Conservation (phyloP, 2,113 vertebrate species). For the Rallus limicola region DNA sequence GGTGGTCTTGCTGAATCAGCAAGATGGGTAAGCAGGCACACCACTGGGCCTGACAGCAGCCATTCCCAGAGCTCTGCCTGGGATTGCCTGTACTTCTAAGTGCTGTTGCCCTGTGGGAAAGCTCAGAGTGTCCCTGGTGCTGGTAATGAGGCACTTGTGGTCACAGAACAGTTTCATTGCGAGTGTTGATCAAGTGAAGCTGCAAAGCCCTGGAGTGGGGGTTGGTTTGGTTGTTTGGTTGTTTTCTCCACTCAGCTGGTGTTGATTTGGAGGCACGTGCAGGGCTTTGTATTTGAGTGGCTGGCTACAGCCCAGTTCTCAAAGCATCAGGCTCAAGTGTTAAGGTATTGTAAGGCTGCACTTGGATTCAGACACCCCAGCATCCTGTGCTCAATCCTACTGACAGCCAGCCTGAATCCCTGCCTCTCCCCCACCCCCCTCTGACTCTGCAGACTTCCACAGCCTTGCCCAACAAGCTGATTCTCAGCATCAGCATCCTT, state of each 20-base stretch:
- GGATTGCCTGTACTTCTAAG: neutral
- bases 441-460: neutral
- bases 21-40: neutral
- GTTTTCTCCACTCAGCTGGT: neutral
- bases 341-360: neutral
- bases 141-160: neutral
- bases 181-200: neutral
- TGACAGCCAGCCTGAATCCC: neutral
- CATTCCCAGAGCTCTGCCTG: neutral
- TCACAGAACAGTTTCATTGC: neutral
- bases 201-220: neutral
- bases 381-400: neutral
- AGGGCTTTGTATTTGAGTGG: neutral
- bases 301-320: neutral
- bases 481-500: neutral
- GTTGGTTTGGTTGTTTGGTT: neutral
- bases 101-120: neutral
- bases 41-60: rapidly evolving
- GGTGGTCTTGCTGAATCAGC: neutral
- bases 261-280: neutral
- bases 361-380: neutral
- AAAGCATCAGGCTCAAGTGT: neutral
- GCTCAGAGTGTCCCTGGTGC: neutral
- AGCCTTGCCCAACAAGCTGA: neutral
- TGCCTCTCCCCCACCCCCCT: neutral